Evolutionary conservation across 2,797 vertebrate species (phyloP).

Genomic region (Dallia pectoralis): DNA sequence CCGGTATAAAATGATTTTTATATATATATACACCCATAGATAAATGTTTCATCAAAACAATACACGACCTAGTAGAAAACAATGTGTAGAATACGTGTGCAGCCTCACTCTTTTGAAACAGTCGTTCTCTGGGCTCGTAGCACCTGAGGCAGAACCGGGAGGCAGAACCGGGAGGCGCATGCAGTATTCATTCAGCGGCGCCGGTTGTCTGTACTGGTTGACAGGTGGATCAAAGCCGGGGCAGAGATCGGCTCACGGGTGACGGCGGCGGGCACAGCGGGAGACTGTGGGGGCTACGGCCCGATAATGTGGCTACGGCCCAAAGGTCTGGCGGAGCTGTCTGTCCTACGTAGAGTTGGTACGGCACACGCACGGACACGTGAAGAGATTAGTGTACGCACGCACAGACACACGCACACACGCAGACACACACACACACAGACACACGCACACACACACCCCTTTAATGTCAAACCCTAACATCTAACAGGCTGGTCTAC

Average conservation of each 20-base stretch:
- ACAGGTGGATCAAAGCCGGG: conserved; percentile 48
- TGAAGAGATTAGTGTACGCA: neutral
- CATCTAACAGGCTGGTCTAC: neutral
- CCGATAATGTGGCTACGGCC: conserved; percentile 45
- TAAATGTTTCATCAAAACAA: neutral
- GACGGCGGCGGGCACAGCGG: conserved; percentile 38
- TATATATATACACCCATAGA: too few species aligned
- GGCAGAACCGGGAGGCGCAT: neutral
- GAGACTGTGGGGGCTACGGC: too few species aligned
- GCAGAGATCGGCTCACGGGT: conserved; percentile 18
- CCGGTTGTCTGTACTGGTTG: conserved; percentile 18
- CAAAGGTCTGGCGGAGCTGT: conserved; percentile 28
- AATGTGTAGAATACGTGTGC: neutral
- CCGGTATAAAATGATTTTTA: too few species aligned
- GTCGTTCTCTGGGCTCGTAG: neutral
- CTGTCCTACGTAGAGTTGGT: neutral
- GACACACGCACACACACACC: conserved; percentile 8
- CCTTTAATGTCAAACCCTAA: conserved; percentile 53
- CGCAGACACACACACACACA: conserved; percentile 13
- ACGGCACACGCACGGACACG: neutral
- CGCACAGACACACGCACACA: neutral
- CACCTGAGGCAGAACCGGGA: neutral
- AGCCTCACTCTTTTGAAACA: neutral
- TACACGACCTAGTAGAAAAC: neutral
- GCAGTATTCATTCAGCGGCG: neutral